These are phyloP conservation scores for Tetrax tetrax DNA, from an alignment of 2,113 vertebrate genomes.

Conservation along the genomic window DNA sequence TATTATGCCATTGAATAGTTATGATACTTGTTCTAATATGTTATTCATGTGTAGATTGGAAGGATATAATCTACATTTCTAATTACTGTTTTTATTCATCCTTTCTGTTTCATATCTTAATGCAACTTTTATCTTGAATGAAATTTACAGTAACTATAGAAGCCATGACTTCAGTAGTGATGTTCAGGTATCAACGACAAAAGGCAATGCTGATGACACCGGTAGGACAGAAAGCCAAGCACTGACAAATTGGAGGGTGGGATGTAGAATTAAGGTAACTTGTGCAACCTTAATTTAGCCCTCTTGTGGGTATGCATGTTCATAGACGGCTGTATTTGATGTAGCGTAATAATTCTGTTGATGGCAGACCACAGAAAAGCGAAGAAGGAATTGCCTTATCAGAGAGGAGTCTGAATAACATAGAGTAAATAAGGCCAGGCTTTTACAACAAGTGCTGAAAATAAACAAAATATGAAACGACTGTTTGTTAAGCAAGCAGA, in stretches of 20 bases:
- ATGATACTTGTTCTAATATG: background rate
- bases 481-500: background rate
- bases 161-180: background rate
- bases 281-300: background rate
- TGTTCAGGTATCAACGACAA: background rate
- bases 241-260: background rate
- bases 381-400: background rate
- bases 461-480: conserved; percentile 22
- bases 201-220: background rate
- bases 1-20: background rate
- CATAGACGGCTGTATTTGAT: background rate
- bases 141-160: background rate
- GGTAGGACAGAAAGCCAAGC: background rate
- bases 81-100: background rate
- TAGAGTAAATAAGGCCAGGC: background rate
- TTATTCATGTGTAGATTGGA: background rate
- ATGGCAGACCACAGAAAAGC: background rate
- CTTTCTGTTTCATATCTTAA: background rate
- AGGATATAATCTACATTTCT: conserved; percentile 15
- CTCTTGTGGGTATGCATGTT: background rate
- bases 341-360: background rate
- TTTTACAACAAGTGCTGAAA: conserved; percentile 14
- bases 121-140: background rate
- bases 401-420: background rate
- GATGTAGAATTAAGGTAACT: background rate